These are phyloP conservation scores for Botia kubotai DNA, from an alignment of 2,797 vertebrate species.

Conservation along the genomic window DNA sequence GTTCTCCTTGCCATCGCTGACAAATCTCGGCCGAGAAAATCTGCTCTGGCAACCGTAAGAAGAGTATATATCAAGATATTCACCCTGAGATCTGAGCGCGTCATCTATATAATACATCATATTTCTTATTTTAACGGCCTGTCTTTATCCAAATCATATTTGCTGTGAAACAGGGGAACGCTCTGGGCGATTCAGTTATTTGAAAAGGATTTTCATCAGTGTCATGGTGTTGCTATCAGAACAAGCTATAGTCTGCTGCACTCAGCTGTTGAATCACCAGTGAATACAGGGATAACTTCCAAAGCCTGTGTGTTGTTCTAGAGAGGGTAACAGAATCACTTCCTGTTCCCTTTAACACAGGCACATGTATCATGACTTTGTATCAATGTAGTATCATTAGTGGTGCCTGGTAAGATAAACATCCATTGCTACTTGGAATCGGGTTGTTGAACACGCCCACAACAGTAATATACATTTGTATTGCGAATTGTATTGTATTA, in stretches of 20 bases:
- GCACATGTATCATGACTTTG: no score
- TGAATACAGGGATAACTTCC: conserved; percentile 33
- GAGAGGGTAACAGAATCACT: conserved; percentile 17
- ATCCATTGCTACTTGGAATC: not conserved
- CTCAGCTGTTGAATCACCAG: conserved; percentile 16
- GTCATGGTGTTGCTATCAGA: conserved; percentile 30
- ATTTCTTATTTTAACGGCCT: conserved; percentile 35
- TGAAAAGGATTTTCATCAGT: conserved; percentile 34
- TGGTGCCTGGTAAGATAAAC: not conserved
- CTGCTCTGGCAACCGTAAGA: conserved; percentile 7
- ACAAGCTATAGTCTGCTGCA: conserved; percentile 18
- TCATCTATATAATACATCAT: conserved; percentile 36
- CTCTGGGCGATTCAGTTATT: conserved; percentile 40
- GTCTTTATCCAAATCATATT: conserved; percentile 49
- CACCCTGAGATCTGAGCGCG: conserved; percentile 12
- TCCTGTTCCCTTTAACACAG: not conserved
- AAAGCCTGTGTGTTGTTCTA: conserved; percentile 1
- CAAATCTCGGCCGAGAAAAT: conserved; percentile 30
- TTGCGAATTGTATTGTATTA: not conserved
- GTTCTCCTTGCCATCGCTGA: conserved; percentile 7
- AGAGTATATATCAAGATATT: conserved; percentile 19
- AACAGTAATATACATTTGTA: not conserved
- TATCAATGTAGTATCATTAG: not conserved
- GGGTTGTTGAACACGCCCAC: not conserved
- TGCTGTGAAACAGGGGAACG: conserved; percentile 29